phyloP scores from a whole-genome alignment of 1,140 invertebrate species.

The Drosophila sproati region DNA sequence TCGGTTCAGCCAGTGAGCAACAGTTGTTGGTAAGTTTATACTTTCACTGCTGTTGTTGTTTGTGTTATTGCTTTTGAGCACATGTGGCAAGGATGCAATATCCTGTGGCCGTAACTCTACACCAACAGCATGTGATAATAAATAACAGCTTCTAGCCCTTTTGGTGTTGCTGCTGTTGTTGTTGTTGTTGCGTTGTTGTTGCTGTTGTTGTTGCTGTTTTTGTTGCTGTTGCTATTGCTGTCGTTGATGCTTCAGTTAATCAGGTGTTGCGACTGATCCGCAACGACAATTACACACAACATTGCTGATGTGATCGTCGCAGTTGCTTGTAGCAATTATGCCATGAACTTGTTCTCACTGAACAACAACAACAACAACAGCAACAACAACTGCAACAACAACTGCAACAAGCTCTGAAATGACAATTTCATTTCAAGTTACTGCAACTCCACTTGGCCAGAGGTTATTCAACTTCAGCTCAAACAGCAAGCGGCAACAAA shows the following conservation, averaged over 20 bases:
- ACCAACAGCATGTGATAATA: conserved; percentile 57
- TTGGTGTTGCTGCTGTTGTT: neutral
- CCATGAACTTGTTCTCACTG: conserved; percentile 77
- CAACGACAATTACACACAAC: conserved; percentile 78
- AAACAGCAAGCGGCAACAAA: neutral
- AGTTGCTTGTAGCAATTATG: conserved; percentile 70
- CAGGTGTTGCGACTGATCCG: conserved; percentile 80
- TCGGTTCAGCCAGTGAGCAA: conserved; percentile 11
- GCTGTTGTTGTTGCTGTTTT: conserved; percentile 55
- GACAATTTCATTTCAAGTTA: conserved; percentile 76
- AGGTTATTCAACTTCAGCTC: conserved; percentile 66
- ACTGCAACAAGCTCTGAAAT: conserved; percentile 65
- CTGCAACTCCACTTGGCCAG: conserved; percentile 7
- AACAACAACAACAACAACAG: conserved; percentile 41
- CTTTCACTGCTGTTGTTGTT: conserved; percentile 62
- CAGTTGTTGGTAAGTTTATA: conserved; percentile 65
- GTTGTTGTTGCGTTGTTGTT: conserved; percentile 31
- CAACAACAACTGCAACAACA: conserved; percentile 73
- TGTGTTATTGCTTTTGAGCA: conserved; percentile 57
- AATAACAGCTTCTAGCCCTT: neutral
- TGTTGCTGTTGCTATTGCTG: conserved; percentile 10
- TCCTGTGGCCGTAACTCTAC: conserved; percentile 59
- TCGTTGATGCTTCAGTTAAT: conserved; percentile 78
- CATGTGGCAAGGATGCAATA: conserved; percentile 62
- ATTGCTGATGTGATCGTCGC: conserved; percentile 32